Base-by-base conservation (phyloP, 2,113 vertebrate species). In the Stomatorhinus ivindoensis region DNA sequence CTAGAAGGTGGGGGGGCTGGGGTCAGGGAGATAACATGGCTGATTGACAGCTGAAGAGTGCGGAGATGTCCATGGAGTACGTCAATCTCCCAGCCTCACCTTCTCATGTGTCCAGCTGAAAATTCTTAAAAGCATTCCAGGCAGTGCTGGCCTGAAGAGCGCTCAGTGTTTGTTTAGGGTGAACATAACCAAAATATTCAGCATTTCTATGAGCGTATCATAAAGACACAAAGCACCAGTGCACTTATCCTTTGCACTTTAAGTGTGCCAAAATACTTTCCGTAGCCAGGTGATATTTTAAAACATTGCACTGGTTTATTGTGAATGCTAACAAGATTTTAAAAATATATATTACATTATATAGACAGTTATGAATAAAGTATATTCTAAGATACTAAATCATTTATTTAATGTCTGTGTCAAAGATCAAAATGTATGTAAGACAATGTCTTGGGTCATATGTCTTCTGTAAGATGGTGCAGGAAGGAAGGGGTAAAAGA, bases 41-140 rank as follows among this genome's bases (percentile, higher is more conserved):
- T 87, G 87, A 87, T 44, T 87, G 87, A 87, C 87, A 61, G 51
- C 87, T 61, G 55, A 87, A 61, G 87, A 87, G 51, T 0, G 10
- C 3, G 3, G 17, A 46, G 31, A 44, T 61, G 53, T 44, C 55
- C 87, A 65, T 87, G 87, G 87, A 46, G 21, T 65, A 46, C 53
- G 87, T 87, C 87, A 65, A 65, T 44, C 85, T 35, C 87, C 53
- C 86, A 21, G 53, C 8, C 87, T 65, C 31, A 1, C 7, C 35
- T 87, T 87, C 87, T 87, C 87, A 87, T 87, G 87, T 87, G 87
- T 87, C 87, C 87, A 87, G 51, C 87, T 46, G 87, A 61, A 65
- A 65, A 87, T 65, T 87, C 87, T 87, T 87, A 87, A 87, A 87
- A 87, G 87, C 87, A 87, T 87, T 87, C 87, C 87, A 87, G 53